Evolutionary conservation across 2,888 invertebrate species (phyloP).

Genomic region (Nomada hirtipes): DNA sequence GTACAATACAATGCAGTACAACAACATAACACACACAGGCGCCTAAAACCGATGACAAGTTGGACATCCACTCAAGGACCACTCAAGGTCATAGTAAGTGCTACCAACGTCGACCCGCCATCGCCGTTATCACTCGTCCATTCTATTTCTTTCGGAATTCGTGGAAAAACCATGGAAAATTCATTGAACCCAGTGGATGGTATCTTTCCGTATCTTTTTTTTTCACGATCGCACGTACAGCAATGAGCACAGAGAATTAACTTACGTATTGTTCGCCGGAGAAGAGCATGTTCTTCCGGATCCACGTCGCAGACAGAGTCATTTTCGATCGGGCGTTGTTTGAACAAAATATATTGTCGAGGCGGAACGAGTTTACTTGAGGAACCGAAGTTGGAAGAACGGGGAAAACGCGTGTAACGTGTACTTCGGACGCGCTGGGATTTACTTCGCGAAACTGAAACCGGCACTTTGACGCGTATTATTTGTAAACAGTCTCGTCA

Average conservation of each 20-base stretch:
- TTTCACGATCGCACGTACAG: too few relatives aligned
- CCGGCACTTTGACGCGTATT: constrained; percentile 13
- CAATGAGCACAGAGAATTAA: background rate
- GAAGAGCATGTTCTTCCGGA: constrained; percentile 65
- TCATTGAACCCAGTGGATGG: background rate
- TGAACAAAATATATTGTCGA: background rate
- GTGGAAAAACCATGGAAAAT: too few relatives aligned
- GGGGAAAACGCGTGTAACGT: too few relatives aligned
- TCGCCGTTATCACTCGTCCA: background rate
- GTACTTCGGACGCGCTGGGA: too few relatives aligned
- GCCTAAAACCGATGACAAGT: too few relatives aligned
- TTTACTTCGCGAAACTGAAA: background rate
- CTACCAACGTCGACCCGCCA: too few relatives aligned
- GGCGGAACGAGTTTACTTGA: background rate
- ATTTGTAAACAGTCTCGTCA: constrained; percentile 6
- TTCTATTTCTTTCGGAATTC: background rate
- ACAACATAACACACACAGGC: too few relatives aligned
- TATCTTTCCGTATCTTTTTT: background rate
- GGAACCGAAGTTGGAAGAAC: background rate
- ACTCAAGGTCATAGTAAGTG: background rate
- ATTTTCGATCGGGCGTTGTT: background rate
- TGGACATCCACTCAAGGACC: too few relatives aligned
- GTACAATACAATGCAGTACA: too few relatives aligned
- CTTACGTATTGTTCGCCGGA: constrained; percentile 53
- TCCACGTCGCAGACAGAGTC: constrained; percentile 61